Evolutionary conservation across 2,888 invertebrate genomes (phyloP).

Genomic region (Eupithecia centaureata): DNA sequence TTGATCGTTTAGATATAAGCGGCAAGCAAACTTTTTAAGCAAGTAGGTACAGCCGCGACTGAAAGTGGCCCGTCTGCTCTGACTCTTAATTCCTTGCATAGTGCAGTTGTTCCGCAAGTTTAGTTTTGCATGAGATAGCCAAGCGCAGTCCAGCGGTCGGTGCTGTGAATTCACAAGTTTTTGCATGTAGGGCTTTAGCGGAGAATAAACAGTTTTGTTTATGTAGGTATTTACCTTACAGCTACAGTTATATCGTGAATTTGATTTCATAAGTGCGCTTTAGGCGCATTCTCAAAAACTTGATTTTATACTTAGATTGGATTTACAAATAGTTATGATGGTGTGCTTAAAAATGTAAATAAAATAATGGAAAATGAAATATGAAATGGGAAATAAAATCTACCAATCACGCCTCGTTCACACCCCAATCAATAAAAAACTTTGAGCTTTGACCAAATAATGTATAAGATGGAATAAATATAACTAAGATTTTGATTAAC

Average conservation of each 20-base stretch:
- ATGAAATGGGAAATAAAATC: too few relatives aligned
- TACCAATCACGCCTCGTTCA: too few relatives aligned
- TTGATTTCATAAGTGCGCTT: slow-evolving; percentile 1
- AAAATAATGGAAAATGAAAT: too few relatives aligned
- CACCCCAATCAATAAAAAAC: too few relatives aligned
- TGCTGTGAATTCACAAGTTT: slow-evolving; percentile 32
- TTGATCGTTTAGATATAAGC: too few relatives aligned
- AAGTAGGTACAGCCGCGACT: not conserved
- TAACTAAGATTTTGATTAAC: too few relatives aligned
- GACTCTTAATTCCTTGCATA: slow-evolving; percentile 27
- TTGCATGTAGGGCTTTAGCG: slow-evolving; percentile 24
- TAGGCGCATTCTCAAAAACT: not conserved
- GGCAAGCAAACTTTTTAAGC: too few relatives aligned
- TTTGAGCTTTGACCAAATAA: too few relatives aligned
- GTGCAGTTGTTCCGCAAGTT: slow-evolving; percentile 32
- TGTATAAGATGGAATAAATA: too few relatives aligned
- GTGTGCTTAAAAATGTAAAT: too few relatives aligned
- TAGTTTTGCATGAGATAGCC: slow-evolving; percentile 37
- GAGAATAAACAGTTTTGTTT: slow-evolving; percentile 14
- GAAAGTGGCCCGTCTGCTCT: not conserved
- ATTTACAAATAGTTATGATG: not conserved
- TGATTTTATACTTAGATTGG: not conserved
- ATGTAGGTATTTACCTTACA: not conserved
- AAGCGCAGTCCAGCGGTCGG: slow-evolving; percentile 16
- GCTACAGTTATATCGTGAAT: not conserved